These are phyloP conservation scores for Aphidius ervi DNA, from an alignment of 1,140 invertebrate genomes.

Conservation along the genomic window DNA sequence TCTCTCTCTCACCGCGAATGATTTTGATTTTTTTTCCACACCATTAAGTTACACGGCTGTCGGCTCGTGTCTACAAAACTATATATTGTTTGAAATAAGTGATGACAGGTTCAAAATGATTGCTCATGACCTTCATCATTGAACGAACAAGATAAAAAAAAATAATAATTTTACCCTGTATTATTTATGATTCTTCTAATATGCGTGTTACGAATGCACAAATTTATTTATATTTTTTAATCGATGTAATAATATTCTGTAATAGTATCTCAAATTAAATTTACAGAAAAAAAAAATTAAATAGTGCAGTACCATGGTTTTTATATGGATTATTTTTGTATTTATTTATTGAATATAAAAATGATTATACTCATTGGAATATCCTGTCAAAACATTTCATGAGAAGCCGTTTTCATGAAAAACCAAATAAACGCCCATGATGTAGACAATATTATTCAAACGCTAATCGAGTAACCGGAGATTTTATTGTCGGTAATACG, in stretches of 20 bases:
- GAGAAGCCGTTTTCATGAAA: conserved; percentile 25
- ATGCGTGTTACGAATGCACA: too few relatives aligned
- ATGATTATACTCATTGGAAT: conserved; percentile 16
- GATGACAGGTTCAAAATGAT: conserved; percentile 48
- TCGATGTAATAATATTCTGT: too few relatives aligned
- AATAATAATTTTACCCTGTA: too few relatives aligned
- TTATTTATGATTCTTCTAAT: too few relatives aligned
- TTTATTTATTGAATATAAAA: conserved; percentile 3
- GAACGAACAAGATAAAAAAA: too few relatives aligned
- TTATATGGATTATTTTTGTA: too few relatives aligned
- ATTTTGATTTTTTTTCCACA: conserved; percentile 47
- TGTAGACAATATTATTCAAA: conserved; percentile 22
- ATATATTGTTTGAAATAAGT: conserved; percentile 39
- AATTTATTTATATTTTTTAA: too few relatives aligned
- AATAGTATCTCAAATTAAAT: too few relatives aligned
- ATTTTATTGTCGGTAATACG: conserved; percentile 40
- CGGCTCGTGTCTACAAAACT: too few relatives aligned
- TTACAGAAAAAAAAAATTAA: too few relatives aligned
- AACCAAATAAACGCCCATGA: conserved; percentile 5
- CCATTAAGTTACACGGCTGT: conserved; percentile 44
- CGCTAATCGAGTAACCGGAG: conserved; percentile 47
- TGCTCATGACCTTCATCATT: conserved; percentile 32
- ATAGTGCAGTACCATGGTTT: too few relatives aligned
- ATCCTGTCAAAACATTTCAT: conserved; percentile 44
- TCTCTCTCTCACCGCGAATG: conserved; percentile 34